Evolutionary conservation across 2,888 invertebrate species (phyloP).

Genomic region (Sarcophaga variegata): DNA sequence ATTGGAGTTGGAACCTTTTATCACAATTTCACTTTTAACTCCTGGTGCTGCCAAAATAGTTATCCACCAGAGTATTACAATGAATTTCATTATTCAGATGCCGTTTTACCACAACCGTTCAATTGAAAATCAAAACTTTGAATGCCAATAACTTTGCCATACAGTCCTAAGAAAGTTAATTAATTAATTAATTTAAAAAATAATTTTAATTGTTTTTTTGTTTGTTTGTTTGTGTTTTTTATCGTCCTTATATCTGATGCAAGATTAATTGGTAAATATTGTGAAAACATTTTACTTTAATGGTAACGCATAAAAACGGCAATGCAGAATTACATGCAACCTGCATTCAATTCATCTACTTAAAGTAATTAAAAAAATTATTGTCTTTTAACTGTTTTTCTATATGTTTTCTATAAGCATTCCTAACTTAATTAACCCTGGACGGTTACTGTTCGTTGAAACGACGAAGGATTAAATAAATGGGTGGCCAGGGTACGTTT

Average conservation of each 20-base stretch:
- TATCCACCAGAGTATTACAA: neutral
- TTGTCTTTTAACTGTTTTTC: too few relatives aligned
- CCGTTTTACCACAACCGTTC: neutral
- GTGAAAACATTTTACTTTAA: neutral
- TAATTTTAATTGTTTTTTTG: too few relatives aligned
- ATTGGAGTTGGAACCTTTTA: neutral
- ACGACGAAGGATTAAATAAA: too few relatives aligned
- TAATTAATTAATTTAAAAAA: slow-evolving; percentile 25
- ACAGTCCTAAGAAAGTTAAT: slow-evolving; percentile 13
- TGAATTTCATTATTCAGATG: neutral
- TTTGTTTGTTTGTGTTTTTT: neutral
- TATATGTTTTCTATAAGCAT: too few relatives aligned
- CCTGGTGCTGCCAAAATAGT: neutral
- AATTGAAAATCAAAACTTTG: neutral
- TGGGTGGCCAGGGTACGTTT: too few relatives aligned
- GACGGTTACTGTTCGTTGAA: too few relatives aligned
- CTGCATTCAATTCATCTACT: neutral
- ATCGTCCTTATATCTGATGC: neutral
- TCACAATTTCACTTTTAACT: neutral
- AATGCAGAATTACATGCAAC: too few relatives aligned
- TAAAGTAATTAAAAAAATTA: neutral
- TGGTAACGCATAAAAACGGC: neutral
- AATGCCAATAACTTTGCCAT: neutral
- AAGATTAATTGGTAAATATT: neutral
- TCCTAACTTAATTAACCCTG: too few relatives aligned